Conservation (phyloP, 2,113 vertebrate genomes). For the Thalassoma bifasciatum region DNA sequence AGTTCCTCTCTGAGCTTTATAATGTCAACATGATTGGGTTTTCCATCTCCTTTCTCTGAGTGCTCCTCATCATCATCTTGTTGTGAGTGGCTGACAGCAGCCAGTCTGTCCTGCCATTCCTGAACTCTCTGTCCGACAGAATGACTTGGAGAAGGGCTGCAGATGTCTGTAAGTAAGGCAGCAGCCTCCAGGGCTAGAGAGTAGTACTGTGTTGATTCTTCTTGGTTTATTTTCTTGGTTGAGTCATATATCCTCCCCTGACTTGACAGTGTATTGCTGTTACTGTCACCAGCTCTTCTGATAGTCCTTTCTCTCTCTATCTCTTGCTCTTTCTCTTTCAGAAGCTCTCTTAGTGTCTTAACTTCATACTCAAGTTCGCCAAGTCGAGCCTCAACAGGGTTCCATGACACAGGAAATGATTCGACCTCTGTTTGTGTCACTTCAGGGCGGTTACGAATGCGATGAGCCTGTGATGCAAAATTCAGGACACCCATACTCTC, state of each 20-base stretch:
- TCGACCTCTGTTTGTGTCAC: constrained; percentile 22
- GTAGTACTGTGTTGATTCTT: constrained; percentile 79
- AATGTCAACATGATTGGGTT: constrained; percentile 75
- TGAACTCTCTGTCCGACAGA: constrained; percentile 80
- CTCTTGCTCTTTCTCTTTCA: constrained; percentile 86
- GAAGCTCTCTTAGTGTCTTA: constrained; percentile 85
- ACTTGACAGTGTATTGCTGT: constrained; percentile 3
- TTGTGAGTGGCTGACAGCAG: constrained; percentile 73
- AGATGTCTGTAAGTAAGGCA: constrained; percentile 82
- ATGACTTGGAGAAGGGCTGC: constrained; percentile 67
- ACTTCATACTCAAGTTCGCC: constrained; percentile 89
- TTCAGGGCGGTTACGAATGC: constrained; percentile 87
- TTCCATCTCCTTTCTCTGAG: constrained; percentile 68
- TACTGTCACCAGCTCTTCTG: neutral
- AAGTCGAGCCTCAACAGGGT: constrained; percentile 81
- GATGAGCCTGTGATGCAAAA: constrained; percentile 89
- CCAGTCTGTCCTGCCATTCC: constrained; percentile 85
- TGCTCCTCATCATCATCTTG: constrained; percentile 15
- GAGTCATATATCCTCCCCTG: constrained; percentile 25
- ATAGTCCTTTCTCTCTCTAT: constrained; percentile 79
- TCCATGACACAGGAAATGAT: constrained; percentile 65
- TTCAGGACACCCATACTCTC: constrained; percentile 91
- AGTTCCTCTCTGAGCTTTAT: constrained; percentile 87
- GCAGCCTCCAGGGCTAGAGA: constrained; percentile 86
- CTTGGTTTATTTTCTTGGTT: constrained; percentile 68